A percentile compares a stretch with the other conserved stretches of the same genome.
Conservation (phyloP, 2,113 vertebrate genomes). For the Corythaeola cristata region DNA sequence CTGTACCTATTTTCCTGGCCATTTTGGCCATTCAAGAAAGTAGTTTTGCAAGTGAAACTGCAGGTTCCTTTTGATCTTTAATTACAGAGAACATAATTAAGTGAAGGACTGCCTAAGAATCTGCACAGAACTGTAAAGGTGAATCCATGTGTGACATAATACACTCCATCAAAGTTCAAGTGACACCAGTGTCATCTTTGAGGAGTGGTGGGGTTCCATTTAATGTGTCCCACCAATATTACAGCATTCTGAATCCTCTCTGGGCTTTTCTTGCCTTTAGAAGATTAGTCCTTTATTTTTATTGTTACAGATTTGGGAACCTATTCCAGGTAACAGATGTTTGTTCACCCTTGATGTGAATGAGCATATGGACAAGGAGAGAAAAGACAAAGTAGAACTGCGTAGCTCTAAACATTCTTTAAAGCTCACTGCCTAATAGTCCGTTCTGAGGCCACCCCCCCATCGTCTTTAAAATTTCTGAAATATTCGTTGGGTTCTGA, state of each 20-base stretch:
- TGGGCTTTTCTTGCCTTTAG: not conserved
- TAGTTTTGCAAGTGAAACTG: not conserved
- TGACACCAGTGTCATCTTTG: not conserved
- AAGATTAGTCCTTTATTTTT: not conserved
- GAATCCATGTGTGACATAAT: not conserved
- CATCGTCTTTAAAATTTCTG: not conserved
- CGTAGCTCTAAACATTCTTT: not conserved
- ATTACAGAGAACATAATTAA: not conserved
- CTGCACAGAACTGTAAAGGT: not conserved
- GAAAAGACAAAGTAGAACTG: not conserved
- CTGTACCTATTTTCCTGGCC: not conserved
- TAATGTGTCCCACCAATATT: not conserved
- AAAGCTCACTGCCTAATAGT: not conserved
- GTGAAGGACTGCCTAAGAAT: not conserved
- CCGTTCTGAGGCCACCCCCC: not conserved
- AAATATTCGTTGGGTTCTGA: not conserved
- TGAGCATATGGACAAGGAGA: not conserved
- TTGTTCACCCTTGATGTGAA: not conserved
- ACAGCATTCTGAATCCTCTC: not conserved
- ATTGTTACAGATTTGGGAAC: not conserved
- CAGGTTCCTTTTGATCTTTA: not conserved
- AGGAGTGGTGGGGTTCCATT: not conserved
- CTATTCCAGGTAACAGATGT: rapidly evolving
- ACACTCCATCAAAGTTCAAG: not conserved
- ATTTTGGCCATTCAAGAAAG: not conserved